phyloP scores from a whole-genome alignment of 1,140 invertebrate species.

The Temnothorax curvispinosus region DNA sequence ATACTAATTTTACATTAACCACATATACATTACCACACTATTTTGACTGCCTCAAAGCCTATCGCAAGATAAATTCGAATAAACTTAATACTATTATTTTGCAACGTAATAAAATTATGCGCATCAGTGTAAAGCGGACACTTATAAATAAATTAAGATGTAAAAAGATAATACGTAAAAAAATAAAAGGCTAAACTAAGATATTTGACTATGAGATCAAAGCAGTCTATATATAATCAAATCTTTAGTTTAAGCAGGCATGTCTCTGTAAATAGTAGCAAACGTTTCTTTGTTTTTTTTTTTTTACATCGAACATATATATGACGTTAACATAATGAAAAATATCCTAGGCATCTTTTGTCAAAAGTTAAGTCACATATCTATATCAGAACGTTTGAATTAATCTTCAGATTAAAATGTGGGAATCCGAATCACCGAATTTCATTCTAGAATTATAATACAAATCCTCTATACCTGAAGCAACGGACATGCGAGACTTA shows the following conservation, averaged over 20 bases:
- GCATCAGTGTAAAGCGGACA: slow-evolving; percentile 44
- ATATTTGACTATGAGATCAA: slow-evolving; percentile 65
- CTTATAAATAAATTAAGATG: slow-evolving; percentile 48
- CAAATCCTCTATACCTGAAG: slow-evolving; percentile 82
- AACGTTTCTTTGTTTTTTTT: slow-evolving; percentile 20
- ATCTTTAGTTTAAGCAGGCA: slow-evolving; percentile 46
- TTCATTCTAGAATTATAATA: slow-evolving; percentile 81
- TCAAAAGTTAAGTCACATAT: slow-evolving; percentile 36
- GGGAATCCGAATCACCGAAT: slow-evolving; percentile 80
- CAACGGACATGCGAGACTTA: slow-evolving; percentile 86
- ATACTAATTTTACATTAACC: slow-evolving; percentile 55
- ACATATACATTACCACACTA: slow-evolving; percentile 47
- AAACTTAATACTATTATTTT: slow-evolving; percentile 48
- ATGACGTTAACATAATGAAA: slow-evolving; percentile 38
- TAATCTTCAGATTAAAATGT: slow-evolving; percentile 79
- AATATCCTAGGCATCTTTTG: slow-evolving; percentile 33
- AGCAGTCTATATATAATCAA: slow-evolving; percentile 57
- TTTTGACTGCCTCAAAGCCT: slow-evolving; percentile 34
- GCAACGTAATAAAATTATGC: slow-evolving; percentile 45
- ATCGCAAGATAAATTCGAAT: slow-evolving; percentile 45
- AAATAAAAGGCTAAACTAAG: slow-evolving; percentile 46
- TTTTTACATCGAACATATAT: slow-evolving; percentile 39
- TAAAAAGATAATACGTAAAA: slow-evolving; percentile 43
- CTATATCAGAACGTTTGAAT: slow-evolving; percentile 32
- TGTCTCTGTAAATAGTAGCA: slow-evolving; percentile 41